These are phyloP conservation scores for Okamejei kenojei DNA, from an alignment of 2,797 vertebrate genomes.

Conservation along the genomic window DNA sequence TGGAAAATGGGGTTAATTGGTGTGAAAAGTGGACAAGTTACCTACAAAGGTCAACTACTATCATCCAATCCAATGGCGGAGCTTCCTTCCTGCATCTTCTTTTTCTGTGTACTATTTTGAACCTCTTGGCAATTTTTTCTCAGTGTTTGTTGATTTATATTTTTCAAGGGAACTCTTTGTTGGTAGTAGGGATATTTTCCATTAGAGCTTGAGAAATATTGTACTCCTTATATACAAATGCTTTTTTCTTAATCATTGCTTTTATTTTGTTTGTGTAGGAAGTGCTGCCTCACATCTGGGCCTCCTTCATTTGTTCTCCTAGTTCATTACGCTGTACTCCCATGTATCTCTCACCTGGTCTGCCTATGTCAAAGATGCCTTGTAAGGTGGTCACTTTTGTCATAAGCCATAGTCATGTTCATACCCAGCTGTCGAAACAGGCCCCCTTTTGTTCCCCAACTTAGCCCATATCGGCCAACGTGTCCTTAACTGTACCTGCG, in stretches of 20 bases:
- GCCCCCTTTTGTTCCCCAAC: too few relatives aligned
- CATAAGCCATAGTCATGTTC: too few relatives aligned
- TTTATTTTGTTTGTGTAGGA: conserved; percentile 59
- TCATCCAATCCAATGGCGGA: too few relatives aligned
- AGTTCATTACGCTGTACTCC: conserved; percentile 84
- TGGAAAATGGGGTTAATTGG: too few relatives aligned
- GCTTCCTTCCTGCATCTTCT: too few relatives aligned
- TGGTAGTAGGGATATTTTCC: not conserved
- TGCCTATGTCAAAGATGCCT: conserved; percentile 84
- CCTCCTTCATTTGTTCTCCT: conserved; percentile 88
- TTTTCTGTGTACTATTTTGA: not conserved
- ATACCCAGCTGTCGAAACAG: too few relatives aligned
- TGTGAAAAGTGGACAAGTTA: too few relatives aligned
- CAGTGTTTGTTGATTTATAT: too few relatives aligned
- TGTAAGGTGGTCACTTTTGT: conserved; percentile 62
- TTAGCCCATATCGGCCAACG: too few relatives aligned
- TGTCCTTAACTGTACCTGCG: too few relatives aligned
- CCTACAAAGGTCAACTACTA: too few relatives aligned
- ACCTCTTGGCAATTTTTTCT: not conserved
- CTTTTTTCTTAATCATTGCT: conserved; percentile 33
- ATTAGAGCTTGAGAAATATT: not conserved
- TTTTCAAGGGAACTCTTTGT: too few relatives aligned
- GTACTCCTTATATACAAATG: not conserved
- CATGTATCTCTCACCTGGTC: conserved; percentile 88
- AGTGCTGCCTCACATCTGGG: conserved; percentile 72